Percentiles rank a stretch among this genome's conserved stretches.
These are phyloP conservation scores for Grammomys surdaster DNA, from an alignment of 2,113 vertebrate species.

Conservation along the genomic window DNA sequence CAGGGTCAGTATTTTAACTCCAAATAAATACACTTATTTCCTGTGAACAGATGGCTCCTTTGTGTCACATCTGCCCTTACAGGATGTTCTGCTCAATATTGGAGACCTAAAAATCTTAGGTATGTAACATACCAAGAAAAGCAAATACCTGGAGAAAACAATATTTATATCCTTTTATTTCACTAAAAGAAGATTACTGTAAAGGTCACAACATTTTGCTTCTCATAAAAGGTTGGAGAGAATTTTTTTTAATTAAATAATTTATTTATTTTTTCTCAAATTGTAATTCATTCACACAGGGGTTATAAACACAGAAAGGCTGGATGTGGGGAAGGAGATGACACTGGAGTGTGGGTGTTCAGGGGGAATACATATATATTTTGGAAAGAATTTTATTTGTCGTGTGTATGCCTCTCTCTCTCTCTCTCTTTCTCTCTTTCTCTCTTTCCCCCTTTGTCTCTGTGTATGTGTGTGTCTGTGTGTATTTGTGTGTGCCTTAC, in stretches of 20 bases:
- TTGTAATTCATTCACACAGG: too few relatives aligned
- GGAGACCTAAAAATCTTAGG: not conserved
- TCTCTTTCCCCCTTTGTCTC: too few relatives aligned
- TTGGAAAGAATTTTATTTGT: not conserved
- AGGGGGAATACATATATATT: too few relatives aligned
- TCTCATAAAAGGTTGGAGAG: not conserved
- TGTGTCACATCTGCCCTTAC: slow-evolving; percentile 28
- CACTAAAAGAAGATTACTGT: not conserved
- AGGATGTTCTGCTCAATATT: not conserved
- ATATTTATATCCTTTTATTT: not conserved
- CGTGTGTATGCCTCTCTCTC: not conserved
- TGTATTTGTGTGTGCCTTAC: too few relatives aligned
- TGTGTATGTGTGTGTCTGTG: not conserved
- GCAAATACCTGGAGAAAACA: not conserved
- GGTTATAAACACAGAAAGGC: too few relatives aligned
- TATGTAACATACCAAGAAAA: not conserved
- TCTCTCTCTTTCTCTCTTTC: too few relatives aligned
- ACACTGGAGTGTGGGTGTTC: too few relatives aligned
- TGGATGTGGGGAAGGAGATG: too few relatives aligned
- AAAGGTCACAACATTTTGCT: not conserved
- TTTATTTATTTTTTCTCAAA: too few relatives aligned
- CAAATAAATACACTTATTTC: not conserved
- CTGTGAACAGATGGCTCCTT: not conserved
- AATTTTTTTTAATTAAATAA: too few relatives aligned
- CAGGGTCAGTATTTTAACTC: not conserved